Percentiles rank a stretch among this genome's conserved stretches.
phyloP scores from a whole-genome alignment of 2,797 vertebrate species.

The Argyrosomus regius region DNA sequence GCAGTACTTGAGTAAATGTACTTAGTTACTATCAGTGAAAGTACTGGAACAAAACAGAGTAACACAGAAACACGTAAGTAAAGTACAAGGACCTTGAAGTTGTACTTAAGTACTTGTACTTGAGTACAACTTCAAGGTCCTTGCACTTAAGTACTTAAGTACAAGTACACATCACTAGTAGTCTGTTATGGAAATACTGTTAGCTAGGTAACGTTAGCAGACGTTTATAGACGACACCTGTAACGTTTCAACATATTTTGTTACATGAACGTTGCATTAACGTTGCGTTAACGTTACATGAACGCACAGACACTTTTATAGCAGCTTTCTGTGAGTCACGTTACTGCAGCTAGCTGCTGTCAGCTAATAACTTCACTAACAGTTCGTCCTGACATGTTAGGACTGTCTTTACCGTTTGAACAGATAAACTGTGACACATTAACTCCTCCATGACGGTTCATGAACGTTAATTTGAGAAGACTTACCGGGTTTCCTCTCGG shows the following conservation, averaged over 20 bases:
- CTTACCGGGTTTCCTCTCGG: slow-evolving; percentile 2
- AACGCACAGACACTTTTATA: no score
- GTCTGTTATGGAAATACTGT: neutral
- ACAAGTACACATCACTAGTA: no score
- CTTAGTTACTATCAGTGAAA: neutral
- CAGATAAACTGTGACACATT: no score
- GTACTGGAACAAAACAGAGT: neutral
- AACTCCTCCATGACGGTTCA: neutral
- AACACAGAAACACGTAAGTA: neutral
- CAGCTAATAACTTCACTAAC: no score
- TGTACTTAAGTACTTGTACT: no score
- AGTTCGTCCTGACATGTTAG: no score
- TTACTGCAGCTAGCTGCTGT: no score
- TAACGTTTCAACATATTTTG: neutral
- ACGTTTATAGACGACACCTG: neutral
- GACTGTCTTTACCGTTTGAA: no score
- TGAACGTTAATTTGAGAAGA: rapidly evolving
- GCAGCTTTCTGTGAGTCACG: no score
- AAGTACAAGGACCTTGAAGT: neutral
- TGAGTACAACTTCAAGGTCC: no score
- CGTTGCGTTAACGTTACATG: no score
- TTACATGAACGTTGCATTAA: no score
- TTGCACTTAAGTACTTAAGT: neutral
- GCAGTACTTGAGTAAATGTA: neutral
- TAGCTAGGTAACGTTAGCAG: neutral